A percentile compares a stretch with the other conserved stretches of the same genome.
Conservation (phyloP, 1,140 invertebrate species). For the Caenorhabditis briggsae region DNA sequence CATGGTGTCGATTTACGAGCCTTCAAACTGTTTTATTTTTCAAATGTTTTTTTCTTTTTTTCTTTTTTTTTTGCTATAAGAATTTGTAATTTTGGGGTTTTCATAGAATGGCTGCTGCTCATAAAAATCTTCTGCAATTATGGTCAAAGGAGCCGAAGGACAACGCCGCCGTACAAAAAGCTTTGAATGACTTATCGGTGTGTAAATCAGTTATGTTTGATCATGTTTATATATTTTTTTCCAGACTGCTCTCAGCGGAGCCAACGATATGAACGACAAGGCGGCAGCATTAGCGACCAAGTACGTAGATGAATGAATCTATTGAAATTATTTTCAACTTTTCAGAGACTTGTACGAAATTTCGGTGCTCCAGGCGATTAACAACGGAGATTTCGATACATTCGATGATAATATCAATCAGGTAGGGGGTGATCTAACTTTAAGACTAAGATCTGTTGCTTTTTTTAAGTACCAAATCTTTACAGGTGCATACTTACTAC, state of each 20-base stretch:
- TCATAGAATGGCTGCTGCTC: constrained; percentile 17
- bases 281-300: background rate
- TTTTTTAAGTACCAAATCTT: background rate
- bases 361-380: constrained; percentile 67
- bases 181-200: constrained; percentile 20
- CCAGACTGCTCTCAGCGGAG: background rate
- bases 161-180: background rate
- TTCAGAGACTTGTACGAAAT: constrained; percentile 74
- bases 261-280: background rate
- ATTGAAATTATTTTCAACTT: background rate
- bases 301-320: background rate
- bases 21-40: background rate
- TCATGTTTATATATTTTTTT: background rate
- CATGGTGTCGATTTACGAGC: constrained; percentile 45
- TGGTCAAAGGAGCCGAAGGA: constrained; percentile 35
- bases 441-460: background rate
- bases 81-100: background rate
- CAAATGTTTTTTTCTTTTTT: background rate
- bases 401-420: constrained; percentile 72
- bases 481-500: constrained; percentile 67
- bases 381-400: constrained; percentile 65
- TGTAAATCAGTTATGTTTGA: background rate
- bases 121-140: constrained; percentile 36
- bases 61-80: background rate
- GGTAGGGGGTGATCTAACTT: background rate